Base-by-base conservation (phyloP, 2,888 invertebrate species). In the Beris morrisii region DNA sequence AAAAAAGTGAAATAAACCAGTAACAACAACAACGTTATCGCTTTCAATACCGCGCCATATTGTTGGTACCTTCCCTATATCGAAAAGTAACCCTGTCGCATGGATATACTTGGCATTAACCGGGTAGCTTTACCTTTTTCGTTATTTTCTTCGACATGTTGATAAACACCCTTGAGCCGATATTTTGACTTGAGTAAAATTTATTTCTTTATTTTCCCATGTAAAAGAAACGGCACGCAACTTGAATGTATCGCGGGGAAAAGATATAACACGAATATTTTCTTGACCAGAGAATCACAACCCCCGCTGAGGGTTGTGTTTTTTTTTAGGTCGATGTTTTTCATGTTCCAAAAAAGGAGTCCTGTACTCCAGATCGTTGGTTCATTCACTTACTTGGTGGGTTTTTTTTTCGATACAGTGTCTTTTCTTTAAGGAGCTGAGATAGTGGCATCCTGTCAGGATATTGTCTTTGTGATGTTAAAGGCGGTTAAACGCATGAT, bases 121-220 rank as follows among this genome's bases (percentile, higher is more conserved):
- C 9, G 38, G 38, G 38, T 38, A 9, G 38, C 38, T 38, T 38
- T 46, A 55, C 63, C 45, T 65, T 46, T 59, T 46, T 46, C 15
- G 12, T 28, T 22, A 48, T 64, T 67, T 32, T 65, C 65, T 67
- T 63, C 50, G 64, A 56, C 56, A 57, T 50, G n/a, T 67, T 69
- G 67, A 69, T 69, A 65, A 66, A 69, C 65, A 67, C 65, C 64
- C 65, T 54, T 38, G 67, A 67, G 67, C 65, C 67, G 65, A 63
- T 69, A 65, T 69, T 69, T 69, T 69, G 69, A 69, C 69, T 56
- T 69, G 65, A 69, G 69, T 69, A 69, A 69, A 67, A 69, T 69
- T 69, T 69, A 69, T 69, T 69, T 69, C 69, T 69, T 69, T 61
- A 69, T 69, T 69, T 22, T 69, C 53, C 52, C 50, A 54, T n/a